Base-by-base conservation (phyloP, 2,797 vertebrate genomes). In the Mionectes olivaceus region DNA sequence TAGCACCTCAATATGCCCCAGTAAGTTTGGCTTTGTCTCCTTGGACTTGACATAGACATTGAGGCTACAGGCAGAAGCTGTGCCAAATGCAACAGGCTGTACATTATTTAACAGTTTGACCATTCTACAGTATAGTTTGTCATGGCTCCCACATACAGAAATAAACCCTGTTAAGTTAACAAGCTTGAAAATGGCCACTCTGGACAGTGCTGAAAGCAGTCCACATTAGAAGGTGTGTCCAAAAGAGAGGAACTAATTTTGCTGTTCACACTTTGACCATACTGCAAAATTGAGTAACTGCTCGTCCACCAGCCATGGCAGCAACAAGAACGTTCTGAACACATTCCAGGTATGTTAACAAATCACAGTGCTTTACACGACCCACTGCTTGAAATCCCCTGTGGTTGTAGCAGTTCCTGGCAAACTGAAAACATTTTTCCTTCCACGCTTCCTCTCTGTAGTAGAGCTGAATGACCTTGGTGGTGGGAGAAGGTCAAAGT, bases 381-480 rank as follows among this genome's bases (percentile, higher is more conserved):
- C 67, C 87, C 39, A 16, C 37, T 46, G 82, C 79, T 85, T 69
- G 79, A 87, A 90, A 79, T 69, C 88, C 69, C 83, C 32, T 9
- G 35, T 30, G 91, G 59, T 8, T 43, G 22, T 27, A 79, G 59
- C 0, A 1, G 71, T 64, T 95, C 49, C 86, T 89, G 94, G 92
- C 88, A 89, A 86, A 77, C 27, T 47, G 27, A 50, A 83, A 87
- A 83, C 30, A 87, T 77, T 88, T 73, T 86, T 84, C 63, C 74
- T 92, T 95, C 70, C 60, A 28, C 9, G 1, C 43, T 89, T 93
- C 90, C 94, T 92, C 77, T 56, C 81, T 22, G 19, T 41, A 88
- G 61, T 9, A 56, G 93, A 95, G 88, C 88, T 93, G 88, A 95
- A 64, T 5, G 83, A 95, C 93, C 59, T 63, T 7, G 19, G 52